Conservation (phyloP, 2,888 invertebrate species). For the Mimachlamys varia region DNA sequence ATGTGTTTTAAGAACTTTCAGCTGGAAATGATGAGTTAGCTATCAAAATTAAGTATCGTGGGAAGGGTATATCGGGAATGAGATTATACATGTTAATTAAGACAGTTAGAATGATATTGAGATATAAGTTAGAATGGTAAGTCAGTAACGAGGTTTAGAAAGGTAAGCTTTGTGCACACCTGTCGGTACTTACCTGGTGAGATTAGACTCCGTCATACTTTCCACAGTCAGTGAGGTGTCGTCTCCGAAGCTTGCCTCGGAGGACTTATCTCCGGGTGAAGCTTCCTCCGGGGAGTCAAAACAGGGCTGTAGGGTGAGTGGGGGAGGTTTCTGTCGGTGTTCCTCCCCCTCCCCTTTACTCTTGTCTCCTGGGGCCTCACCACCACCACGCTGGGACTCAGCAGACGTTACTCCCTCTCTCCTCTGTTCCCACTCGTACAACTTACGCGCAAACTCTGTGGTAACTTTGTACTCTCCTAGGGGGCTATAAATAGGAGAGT, state of each 20-base stretch:
- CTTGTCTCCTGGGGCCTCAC: constrained; percentile 43
- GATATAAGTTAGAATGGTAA: too few relatives aligned
- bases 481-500: constrained; percentile 87
- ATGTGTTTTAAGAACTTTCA: too few relatives aligned
- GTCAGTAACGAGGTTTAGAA: too few relatives aligned
- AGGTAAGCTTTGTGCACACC: too few relatives aligned
- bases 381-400: constrained; percentile 56
- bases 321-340: constrained; percentile 63
- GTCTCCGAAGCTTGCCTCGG: constrained; percentile 69
- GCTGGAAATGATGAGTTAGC: too few relatives aligned
- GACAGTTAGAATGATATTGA: too few relatives aligned
- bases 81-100: too few relatives aligned
- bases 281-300: constrained; percentile 71
- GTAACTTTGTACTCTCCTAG: constrained; percentile 85
- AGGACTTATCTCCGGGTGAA: constrained; percentile 68
- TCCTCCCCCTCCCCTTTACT: constrained; percentile 44
- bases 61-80: too few relatives aligned
- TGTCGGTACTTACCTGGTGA: constrained; percentile 64
- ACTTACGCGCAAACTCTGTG: constrained; percentile 92
- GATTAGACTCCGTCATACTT: constrained; percentile 71
- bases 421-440: constrained; percentile 91
- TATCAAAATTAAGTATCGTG: too few relatives aligned
- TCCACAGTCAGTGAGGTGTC: constrained; percentile 64
- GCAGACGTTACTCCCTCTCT: constrained; percentile 64
- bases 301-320: constrained; percentile 68